These are phyloP conservation scores for Lonchura striata DNA, from an alignment of 2,113 vertebrate genomes.

Conservation along the genomic window DNA sequence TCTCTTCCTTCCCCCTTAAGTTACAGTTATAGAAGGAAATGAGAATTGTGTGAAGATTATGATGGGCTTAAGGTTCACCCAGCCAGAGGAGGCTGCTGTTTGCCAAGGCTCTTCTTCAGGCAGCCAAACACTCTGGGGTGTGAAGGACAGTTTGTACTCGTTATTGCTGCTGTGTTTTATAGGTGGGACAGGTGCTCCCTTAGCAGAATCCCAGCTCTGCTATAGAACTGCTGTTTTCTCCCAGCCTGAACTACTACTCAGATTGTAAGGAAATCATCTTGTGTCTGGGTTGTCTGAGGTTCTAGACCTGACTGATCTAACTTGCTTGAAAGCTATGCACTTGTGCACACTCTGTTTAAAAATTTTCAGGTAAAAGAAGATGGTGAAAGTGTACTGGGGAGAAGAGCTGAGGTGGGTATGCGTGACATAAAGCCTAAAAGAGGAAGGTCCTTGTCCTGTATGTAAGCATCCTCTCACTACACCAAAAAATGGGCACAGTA, in stretches of 20 bases:
- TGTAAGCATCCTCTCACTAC: neutral
- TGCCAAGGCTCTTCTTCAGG: neutral
- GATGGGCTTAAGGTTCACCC: neutral
- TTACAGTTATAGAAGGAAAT: constrained; percentile 4
- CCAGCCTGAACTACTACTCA: constrained; percentile 27
- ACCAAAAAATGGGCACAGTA: neutral
- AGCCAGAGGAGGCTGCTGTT: neutral
- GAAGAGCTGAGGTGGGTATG: constrained; percentile 50
- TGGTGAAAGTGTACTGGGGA: constrained; percentile 62
- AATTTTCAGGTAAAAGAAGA: constrained; percentile 58
- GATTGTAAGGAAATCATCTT: constrained; percentile 6
- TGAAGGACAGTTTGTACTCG: neutral
- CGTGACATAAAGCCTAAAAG: neutral
- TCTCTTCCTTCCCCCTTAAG: constrained; percentile 22
- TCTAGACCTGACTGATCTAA: constrained; percentile 43
- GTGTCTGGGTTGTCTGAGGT: neutral
- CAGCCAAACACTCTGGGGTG: neutral
- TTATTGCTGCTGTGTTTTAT: neutral
- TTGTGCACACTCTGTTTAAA: constrained; percentile 63
- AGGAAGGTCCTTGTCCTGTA: neutral
- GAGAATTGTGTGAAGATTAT: neutral
- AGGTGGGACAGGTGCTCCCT: constrained; percentile 12
- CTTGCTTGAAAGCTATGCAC: constrained; percentile 59
- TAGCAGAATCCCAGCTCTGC: constrained; percentile 26
- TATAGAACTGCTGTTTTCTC: constrained; percentile 12